Conservation (phyloP, 2,888 invertebrate genomes). For the Pachymerium ferrugineum region DNA sequence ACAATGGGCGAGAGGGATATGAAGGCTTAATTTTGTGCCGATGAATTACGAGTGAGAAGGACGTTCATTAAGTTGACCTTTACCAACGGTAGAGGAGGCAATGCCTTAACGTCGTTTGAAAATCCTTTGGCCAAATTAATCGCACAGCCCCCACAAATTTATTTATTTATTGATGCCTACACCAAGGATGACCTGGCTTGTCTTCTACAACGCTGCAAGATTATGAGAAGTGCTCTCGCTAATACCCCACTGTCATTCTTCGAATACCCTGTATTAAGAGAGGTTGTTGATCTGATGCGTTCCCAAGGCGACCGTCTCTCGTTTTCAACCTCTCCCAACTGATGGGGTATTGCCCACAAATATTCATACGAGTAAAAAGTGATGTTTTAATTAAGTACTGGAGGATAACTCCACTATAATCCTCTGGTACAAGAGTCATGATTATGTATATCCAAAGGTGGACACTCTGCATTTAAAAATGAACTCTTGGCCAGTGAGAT, state of each 20-base stretch:
- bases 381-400: no score
- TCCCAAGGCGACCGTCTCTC: background rate
- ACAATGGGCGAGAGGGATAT: background rate
- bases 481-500: no score
- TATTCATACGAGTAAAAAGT: no score
- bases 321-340: background rate
- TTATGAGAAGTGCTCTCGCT: conserved; percentile 25
- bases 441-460: no score
- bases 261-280: conserved; percentile 12
- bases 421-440: no score
- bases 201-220: background rate
- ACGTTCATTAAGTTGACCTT: background rate
- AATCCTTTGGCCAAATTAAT: conserved; percentile 9
- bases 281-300: conserved; percentile 20
- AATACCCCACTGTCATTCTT: conserved; percentile 24
- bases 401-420: no score
- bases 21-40: background rate
- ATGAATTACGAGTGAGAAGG: background rate
- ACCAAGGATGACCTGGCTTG: conserved; percentile 4
- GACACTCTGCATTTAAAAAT: no score
- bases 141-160: background rate
- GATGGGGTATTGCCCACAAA: no score
- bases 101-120: background rate
- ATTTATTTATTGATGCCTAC: conserved; percentile 24
- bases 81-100: background rate